These are phyloP conservation scores for Scomber scombrus DNA, from an alignment of 2,113 vertebrate species.

Conservation along the genomic window DNA sequence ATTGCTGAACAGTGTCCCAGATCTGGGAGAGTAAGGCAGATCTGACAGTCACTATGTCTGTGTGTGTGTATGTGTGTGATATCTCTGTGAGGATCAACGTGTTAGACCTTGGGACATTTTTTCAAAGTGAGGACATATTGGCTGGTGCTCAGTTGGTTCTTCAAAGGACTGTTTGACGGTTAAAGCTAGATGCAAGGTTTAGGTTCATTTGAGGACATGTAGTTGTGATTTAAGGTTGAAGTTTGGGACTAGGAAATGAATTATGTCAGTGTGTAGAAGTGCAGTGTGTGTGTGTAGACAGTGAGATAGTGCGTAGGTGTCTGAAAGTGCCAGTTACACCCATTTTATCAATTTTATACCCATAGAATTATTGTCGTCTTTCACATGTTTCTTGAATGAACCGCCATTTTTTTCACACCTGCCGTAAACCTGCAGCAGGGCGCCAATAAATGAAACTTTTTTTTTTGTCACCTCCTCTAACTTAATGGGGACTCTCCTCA, in stretches of 20 bases:
- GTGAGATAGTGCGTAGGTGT: background rate
- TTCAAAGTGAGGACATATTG: too few relatives aligned
- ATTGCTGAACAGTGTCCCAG: background rate
- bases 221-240: too few relatives aligned
- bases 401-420: slow-evolving; percentile 43
- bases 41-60: background rate
- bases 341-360: background rate
- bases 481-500: slow-evolving; percentile 32
- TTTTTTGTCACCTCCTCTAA: slow-evolving; percentile 31
- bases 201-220: too few relatives aligned
- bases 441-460: slow-evolving; percentile 50
- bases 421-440: slow-evolving; percentile 39
- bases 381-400: slow-evolving; percentile 38
- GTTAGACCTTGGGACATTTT: too few relatives aligned
- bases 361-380: slow-evolving; percentile 17
- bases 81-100: too few relatives aligned
- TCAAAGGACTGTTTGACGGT: too few relatives aligned
- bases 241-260: too few relatives aligned
- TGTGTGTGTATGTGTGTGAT: background rate
- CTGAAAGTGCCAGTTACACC: slow-evolving; percentile 21
- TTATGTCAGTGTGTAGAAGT: too few relatives aligned
- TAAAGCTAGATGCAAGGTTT: too few relatives aligned
- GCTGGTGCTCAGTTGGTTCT: too few relatives aligned
- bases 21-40: background rate
- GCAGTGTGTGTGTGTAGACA: background rate